phyloP scores from a whole-genome alignment of 2,888 invertebrate genomes.

The Anticlea derivata region DNA sequence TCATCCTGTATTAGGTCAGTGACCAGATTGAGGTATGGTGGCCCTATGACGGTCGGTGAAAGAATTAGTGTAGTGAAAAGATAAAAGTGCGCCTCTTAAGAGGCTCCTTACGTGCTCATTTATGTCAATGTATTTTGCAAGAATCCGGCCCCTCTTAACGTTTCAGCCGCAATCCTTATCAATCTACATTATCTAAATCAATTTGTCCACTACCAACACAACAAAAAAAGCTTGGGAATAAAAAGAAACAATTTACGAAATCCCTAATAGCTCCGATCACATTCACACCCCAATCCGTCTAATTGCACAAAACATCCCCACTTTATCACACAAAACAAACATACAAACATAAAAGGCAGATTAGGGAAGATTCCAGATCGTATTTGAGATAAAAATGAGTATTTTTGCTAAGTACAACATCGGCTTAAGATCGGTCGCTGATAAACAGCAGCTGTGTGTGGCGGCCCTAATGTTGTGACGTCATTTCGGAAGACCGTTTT shows the following conservation, averaged over 20 bases:
- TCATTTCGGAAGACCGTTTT: constrained; percentile 43
- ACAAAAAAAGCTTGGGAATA: constrained; percentile 28
- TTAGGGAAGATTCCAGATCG: constrained; percentile 79
- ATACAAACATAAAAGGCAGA: constrained; percentile 72
- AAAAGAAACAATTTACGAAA: constrained; percentile 54
- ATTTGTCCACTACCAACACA: constrained; percentile 25
- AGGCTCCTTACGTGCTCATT: too few relatives aligned
- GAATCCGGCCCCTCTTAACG: constrained; percentile 2
- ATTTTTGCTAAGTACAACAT: constrained; percentile 76
- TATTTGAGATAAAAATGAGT: constrained; percentile 80
- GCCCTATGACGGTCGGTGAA: too few relatives aligned
- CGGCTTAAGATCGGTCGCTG: constrained; percentile 73
- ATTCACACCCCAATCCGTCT: constrained; percentile 65
- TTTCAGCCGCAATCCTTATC: constrained; percentile 15
- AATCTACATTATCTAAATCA: constrained; percentile 13
- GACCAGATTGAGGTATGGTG: too few relatives aligned
- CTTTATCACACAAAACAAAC: constrained; percentile 70
- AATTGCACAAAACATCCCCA: constrained; percentile 78
- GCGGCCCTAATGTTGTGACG: constrained; percentile 56
- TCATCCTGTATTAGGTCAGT: too few relatives aligned
- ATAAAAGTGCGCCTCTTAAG: too few relatives aligned
- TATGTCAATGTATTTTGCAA: too few relatives aligned
- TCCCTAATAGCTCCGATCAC: constrained; percentile 47
- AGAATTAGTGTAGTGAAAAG: too few relatives aligned
- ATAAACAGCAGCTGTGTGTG: constrained; percentile 75